Conservation (phyloP, 2,888 invertebrate species). For the Synanthedon andrenaeformis region DNA sequence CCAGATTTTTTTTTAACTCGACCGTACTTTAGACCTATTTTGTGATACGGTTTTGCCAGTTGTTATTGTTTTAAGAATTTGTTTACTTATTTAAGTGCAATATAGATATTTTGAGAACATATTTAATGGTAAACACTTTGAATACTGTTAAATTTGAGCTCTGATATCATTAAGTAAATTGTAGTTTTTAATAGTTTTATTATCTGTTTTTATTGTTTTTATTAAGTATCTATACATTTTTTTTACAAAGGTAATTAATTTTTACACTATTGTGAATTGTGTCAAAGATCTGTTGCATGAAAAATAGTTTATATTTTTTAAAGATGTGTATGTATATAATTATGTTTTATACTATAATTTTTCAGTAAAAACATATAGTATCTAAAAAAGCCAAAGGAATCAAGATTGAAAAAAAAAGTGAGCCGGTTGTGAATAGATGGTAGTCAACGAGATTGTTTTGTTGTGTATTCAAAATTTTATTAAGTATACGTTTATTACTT, state of each 20-base stretch:
- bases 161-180: background rate
- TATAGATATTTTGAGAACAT: too few species aligned
- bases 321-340: background rate
- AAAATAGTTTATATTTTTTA: background rate
- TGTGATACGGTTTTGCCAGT: background rate
- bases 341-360: background rate
- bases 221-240: constrained; percentile 21
- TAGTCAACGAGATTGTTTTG: constrained; percentile 36
- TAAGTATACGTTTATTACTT: background rate
- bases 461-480: constrained; percentile 58
- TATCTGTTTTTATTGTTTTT: constrained; percentile 22
- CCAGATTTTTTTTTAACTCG: too few species aligned
- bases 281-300: constrained; percentile 14
- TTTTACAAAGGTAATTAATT: constrained; percentile 10
- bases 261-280: constrained; percentile 20
- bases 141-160: background rate
- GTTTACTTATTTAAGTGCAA: too few species aligned
- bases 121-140: too few species aligned
- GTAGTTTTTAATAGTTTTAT: constrained; percentile 10
- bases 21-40: background rate
- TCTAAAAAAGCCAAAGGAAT: constrained; percentile 46
- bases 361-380: constrained; percentile 11
- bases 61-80: background rate
- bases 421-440: constrained; percentile 50
- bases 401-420: constrained; percentile 34